Percentiles rank a stretch among this genome's conserved stretches.
These are phyloP conservation scores for Urocyon cinereoargenteus DNA, from an alignment of 2,797 vertebrate species.

Conservation along the genomic window DNA sequence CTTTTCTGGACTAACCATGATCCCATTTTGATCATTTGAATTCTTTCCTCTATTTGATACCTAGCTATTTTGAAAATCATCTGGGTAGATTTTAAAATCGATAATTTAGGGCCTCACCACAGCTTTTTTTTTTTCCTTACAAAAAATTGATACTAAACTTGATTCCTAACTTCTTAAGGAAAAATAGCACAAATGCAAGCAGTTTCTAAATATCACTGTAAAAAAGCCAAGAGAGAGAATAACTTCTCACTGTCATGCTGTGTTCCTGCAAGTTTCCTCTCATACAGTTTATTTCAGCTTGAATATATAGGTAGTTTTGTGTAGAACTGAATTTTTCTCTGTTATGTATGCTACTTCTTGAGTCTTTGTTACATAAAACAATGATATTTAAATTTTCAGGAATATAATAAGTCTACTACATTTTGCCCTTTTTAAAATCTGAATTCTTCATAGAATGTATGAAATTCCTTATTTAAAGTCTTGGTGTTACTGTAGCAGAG, in stretches of 20 bases:
- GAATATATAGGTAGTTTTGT: not conserved
- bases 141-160: constrained; percentile 26
- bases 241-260: not conserved
- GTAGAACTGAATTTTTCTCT: not conserved
- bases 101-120: not conserved
- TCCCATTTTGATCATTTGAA: constrained; percentile 28
- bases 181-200: constrained; percentile 21
- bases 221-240: not conserved
- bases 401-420: not conserved
- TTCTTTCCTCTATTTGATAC: not conserved
- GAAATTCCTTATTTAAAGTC: constrained; percentile 9
- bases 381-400: constrained; percentile 14
- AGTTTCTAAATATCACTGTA: constrained; percentile 14
- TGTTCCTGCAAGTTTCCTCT: not conserved
- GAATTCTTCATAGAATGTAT: constrained; percentile 28
- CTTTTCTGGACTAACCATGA: not conserved
- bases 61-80: not conserved
- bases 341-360: not conserved
- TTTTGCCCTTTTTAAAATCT: constrained; percentile 51
- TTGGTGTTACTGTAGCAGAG: not conserved
- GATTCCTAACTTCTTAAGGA: not conserved
- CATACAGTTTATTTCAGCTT: not conserved
- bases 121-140: not conserved
- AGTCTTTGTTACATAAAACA: constrained; percentile 44
- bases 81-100: not conserved